These are phyloP conservation scores for Xestoiulus laeticollis DNA, from an alignment of 2,888 invertebrate species.

Conservation along the genomic window DNA sequence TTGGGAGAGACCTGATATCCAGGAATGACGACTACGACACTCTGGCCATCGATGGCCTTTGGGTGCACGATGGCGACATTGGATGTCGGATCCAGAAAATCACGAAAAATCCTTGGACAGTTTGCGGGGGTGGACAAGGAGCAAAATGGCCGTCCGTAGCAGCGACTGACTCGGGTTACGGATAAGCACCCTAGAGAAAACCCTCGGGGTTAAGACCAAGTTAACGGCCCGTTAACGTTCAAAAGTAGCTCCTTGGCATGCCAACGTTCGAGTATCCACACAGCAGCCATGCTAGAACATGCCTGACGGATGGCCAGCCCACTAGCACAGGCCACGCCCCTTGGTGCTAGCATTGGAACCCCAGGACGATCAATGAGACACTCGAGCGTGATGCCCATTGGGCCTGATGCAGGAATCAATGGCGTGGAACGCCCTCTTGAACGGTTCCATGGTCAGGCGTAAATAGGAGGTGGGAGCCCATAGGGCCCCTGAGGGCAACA, in stretches of 20 bases:
- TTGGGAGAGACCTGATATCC: neutral
- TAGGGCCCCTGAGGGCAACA: neutral
- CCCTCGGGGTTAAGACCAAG: neutral
- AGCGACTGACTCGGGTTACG: neutral
- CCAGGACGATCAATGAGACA: neutral
- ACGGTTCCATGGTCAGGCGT: neutral
- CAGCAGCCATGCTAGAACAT: neutral
- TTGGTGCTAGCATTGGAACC: neutral
- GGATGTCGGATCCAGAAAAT: neutral
- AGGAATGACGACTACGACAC: neutral
- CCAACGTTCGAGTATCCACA: neutral
- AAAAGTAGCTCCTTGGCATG: neutral
- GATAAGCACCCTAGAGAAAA: neutral
- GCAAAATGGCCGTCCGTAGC: neutral
- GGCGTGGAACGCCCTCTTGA: neutral
- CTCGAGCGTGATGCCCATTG: neutral
- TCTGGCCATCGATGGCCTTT: neutral
- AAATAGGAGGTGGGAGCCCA: neutral
- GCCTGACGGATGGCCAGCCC: neutral
- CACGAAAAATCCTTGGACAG: neutral
- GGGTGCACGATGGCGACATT: neutral
- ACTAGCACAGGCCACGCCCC: neutral
- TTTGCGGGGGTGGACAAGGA: neutral
- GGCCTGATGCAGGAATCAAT: neutral
- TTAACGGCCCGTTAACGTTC: neutral